Evolutionary conservation across 2,888 invertebrate species (phyloP).

Genomic region (Endomychus coccineus): DNA sequence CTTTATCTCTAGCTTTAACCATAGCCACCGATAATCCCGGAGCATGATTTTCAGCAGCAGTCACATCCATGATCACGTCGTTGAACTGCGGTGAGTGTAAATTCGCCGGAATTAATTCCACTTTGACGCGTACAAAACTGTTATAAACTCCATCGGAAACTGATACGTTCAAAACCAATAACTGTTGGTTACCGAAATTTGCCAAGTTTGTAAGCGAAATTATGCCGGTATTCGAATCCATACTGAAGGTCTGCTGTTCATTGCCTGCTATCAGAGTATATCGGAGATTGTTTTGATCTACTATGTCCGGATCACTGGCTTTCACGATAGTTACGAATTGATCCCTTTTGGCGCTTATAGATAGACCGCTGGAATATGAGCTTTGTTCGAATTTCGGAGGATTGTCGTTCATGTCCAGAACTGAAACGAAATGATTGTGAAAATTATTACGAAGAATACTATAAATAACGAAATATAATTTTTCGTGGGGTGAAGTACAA

Average conservation of each 20-base stretch:
- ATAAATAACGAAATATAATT: no score
- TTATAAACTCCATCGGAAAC: constrained; percentile 95
- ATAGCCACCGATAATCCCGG: constrained; percentile 64
- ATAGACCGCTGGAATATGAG: constrained; percentile 70
- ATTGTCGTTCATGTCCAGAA: constrained; percentile 87
- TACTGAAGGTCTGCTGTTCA: constrained; percentile 65
- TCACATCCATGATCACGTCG: constrained; percentile 69
- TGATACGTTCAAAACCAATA: constrained; percentile 76
- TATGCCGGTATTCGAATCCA: constrained; percentile 53
- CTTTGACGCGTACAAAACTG: constrained; percentile 74
- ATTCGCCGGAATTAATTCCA: constrained; percentile 72
- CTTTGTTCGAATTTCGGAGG: constrained; percentile 78
- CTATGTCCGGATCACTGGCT: constrained; percentile 80
- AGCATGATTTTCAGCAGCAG: constrained; percentile 72
- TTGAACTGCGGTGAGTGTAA: constrained; percentile 71
- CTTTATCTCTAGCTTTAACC: constrained; percentile 74
- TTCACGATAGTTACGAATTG: constrained; percentile 82
- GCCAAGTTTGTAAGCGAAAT: constrained; percentile 69
- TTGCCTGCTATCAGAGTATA: constrained; percentile 82
- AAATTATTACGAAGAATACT: no score
- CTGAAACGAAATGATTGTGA: no score
- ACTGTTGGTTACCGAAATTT: constrained; percentile 55
- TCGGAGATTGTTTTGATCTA: constrained; percentile 64
- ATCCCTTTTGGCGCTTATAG: constrained; percentile 74
- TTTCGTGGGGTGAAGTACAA: no score